These are phyloP conservation scores for Pionites leucogaster DNA, from an alignment of 2,113 vertebrate species.

Conservation along the genomic window DNA sequence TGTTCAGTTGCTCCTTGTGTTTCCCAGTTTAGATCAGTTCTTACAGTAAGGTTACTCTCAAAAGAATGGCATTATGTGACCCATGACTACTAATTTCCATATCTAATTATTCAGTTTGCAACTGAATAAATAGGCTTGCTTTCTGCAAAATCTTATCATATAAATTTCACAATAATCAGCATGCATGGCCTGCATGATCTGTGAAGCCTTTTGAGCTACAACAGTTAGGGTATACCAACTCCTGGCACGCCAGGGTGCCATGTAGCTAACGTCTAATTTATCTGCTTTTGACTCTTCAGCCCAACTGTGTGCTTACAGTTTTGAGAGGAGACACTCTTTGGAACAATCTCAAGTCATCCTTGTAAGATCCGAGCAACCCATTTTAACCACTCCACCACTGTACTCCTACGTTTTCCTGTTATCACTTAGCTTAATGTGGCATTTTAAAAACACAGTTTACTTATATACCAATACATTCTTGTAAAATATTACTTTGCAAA, in stretches of 20 bases:
- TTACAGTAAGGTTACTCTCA: neutral
- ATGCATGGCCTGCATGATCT: neutral
- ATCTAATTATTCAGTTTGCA: neutral
- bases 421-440: neutral
- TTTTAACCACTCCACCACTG: neutral
- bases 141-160: neutral
- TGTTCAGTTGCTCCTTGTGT: neutral
- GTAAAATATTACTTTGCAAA: neutral
- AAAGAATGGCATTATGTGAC: neutral
- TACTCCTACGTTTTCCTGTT: neutral
- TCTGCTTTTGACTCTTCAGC: neutral
- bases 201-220: neutral
- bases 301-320: neutral
- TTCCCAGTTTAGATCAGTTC: neutral
- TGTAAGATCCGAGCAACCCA: neutral
- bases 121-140: neutral
- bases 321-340: neutral
- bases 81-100: neutral
- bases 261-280: neutral
- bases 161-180: neutral
- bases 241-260: neutral
- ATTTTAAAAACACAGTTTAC: neutral
- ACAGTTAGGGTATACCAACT: neutral
- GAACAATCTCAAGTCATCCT: neutral
- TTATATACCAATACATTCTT: neutral